Evolutionary conservation across 2,888 invertebrate species (phyloP).

Genomic region (Dasysyrphus tricinctus): DNA sequence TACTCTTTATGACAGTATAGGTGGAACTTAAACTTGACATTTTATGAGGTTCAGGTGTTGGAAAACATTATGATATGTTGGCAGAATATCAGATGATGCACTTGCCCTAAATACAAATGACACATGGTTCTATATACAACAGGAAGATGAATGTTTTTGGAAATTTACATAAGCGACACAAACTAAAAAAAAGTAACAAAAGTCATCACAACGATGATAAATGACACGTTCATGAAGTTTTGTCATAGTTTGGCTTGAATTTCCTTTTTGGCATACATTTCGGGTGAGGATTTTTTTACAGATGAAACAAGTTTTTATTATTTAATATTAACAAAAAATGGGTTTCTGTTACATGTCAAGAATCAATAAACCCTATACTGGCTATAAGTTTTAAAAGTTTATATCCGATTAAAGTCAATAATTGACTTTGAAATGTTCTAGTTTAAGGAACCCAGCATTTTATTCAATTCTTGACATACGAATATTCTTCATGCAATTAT

Average conservation of each 20-base stretch:
- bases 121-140: not conserved
- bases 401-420: too few relatives aligned
- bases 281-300: not conserved
- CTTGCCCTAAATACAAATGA: constrained; percentile 59
- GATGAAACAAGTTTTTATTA: not conserved
- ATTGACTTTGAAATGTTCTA: too few relatives aligned
- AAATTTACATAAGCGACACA: not conserved
- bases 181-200: constrained; percentile 1
- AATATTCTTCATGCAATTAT: too few relatives aligned
- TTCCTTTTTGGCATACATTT: not conserved
- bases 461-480: too few relatives aligned
- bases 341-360: too few relatives aligned
- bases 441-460: too few relatives aligned
- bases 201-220: constrained; percentile 2
- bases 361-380: too few relatives aligned
- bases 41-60: constrained; percentile 67
- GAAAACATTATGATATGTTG: constrained; percentile 12
- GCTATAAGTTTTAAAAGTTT: too few relatives aligned
- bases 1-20: constrained; percentile 46
- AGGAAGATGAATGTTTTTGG: constrained; percentile 19
- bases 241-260: not conserved
- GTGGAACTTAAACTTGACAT: constrained; percentile 70
- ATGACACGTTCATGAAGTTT: constrained; percentile 1
- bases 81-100: constrained; percentile 47
- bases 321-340: not conserved